These are phyloP conservation scores for Chlamydotis undulata DNA, from an alignment of 2,113 vertebrate species.

Conservation along the genomic window DNA sequence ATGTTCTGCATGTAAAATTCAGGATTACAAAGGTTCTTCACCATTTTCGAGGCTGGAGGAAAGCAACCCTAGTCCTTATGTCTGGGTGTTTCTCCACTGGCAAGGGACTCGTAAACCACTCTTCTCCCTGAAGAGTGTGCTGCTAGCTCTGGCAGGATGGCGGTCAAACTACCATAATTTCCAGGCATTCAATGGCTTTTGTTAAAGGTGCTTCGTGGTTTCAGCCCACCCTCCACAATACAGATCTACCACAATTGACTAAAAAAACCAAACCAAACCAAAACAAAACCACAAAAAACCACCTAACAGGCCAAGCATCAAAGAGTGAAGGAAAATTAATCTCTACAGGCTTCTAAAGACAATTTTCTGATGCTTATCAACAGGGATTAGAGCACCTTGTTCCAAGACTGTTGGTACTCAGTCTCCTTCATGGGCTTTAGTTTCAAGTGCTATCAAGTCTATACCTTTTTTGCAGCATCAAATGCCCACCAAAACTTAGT, in stretches of 20 bases:
- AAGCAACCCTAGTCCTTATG: not conserved
- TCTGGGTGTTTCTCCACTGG: not conserved
- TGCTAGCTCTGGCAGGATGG: not conserved
- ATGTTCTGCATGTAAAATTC: not conserved
- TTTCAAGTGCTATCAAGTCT: not conserved
- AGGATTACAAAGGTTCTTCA: not conserved
- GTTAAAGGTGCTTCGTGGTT: not conserved
- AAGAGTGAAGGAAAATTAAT: not conserved
- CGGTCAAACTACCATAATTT: not conserved
- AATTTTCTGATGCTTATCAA: not conserved
- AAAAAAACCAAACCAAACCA: not conserved
- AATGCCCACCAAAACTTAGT: not conserved
- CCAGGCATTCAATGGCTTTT: not conserved
- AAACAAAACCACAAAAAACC: not conserved
- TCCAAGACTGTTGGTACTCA: not conserved
- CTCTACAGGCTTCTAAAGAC: not conserved
- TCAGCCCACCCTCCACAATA: not conserved
- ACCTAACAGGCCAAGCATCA: not conserved
- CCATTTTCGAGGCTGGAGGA: not conserved
- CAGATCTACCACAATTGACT: not conserved
- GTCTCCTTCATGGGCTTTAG: not conserved
- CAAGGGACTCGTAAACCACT: not conserved
- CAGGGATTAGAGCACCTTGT: rapidly evolving
- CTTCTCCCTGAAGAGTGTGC: not conserved
- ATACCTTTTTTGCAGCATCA: not conserved